phyloP scores from a whole-genome alignment of 2,113 vertebrate species.

The Sardina pilchardus region DNA sequence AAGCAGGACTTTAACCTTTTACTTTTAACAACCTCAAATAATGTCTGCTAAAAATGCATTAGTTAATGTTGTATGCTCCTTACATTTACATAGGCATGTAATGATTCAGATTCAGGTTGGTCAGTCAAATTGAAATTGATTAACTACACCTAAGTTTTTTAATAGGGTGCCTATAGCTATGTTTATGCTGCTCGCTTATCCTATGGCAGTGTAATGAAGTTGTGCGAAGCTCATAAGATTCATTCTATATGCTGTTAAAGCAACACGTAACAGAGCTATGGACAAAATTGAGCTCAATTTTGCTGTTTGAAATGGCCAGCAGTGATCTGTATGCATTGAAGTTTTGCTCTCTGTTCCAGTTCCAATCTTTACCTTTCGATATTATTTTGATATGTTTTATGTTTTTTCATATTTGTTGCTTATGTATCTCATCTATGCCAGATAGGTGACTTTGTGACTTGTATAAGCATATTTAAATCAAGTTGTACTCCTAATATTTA shows the following conservation, averaged over 20 bases:
- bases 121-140: background rate
- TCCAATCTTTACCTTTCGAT: background rate
- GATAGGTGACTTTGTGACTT: background rate
- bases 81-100: too few relatives aligned
- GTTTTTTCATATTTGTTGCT: background rate
- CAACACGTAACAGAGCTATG: background rate
- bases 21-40: too few relatives aligned
- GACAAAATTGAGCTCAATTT: background rate
- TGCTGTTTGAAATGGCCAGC: background rate
- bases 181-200: background rate
- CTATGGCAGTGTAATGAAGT: background rate
- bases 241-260: too few relatives aligned
- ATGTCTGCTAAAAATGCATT: background rate
- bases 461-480: background rate
- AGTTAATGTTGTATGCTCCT: background rate
- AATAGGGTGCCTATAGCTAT: background rate
- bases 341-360: background rate
- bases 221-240: too few relatives aligned
- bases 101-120: too few relatives aligned
- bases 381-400: background rate
- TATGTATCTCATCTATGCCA: background rate
- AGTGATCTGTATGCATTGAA: background rate
- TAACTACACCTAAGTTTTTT: background rate
- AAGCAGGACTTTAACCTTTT: background rate
- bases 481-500: background rate